Percentiles rank a stretch among this genome's conserved stretches.
These are phyloP conservation scores for Bradysia coprophila DNA, from an alignment of 1,140 invertebrate species.

Conservation along the genomic window DNA sequence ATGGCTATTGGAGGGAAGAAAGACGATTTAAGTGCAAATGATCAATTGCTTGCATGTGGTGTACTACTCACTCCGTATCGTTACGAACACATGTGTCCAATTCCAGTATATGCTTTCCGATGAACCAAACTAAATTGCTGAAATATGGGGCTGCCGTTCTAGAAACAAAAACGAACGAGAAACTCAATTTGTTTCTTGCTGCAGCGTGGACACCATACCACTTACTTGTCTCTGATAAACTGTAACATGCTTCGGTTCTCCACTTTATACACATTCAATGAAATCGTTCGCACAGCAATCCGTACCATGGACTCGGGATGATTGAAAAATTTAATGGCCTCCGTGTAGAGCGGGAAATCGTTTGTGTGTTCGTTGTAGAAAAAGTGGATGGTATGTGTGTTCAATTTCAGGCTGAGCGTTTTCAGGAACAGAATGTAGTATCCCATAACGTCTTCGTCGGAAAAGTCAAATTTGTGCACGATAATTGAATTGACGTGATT, in stretches of 20 bases:
- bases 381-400: conserved; percentile 97
- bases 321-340: conserved; percentile 99
- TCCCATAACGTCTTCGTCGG: conserved; percentile 99
- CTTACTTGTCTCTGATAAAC: conserved; percentile 74
- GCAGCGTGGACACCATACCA: background rate
- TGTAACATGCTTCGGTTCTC: conserved; percentile 89
- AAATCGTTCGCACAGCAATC: conserved; percentile 93
- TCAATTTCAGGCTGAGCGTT: conserved; percentile 95
- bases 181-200: background rate
- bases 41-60: background rate
- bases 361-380: conserved; percentile 99
- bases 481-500: conserved; percentile 99
- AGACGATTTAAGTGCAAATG: background rate
- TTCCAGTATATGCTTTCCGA: conserved; percentile 94
- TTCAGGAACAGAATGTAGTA: conserved; percentile 99
- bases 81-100: conserved; percentile 87
- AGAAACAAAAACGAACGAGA: conserved; percentile 6
- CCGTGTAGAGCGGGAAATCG: conserved; percentile 97
- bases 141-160: conserved; percentile 94
- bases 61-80: conserved; percentile 72
- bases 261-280: conserved; percentile 91
- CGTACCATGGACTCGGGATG: conserved; percentile 97
- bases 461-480: conserved; percentile 98
- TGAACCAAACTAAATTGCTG: conserved; percentile 98
- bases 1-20: conserved; percentile 35